Base-by-base conservation (phyloP, 2,113 vertebrate species). In the Neotragus pygmaeus region DNA sequence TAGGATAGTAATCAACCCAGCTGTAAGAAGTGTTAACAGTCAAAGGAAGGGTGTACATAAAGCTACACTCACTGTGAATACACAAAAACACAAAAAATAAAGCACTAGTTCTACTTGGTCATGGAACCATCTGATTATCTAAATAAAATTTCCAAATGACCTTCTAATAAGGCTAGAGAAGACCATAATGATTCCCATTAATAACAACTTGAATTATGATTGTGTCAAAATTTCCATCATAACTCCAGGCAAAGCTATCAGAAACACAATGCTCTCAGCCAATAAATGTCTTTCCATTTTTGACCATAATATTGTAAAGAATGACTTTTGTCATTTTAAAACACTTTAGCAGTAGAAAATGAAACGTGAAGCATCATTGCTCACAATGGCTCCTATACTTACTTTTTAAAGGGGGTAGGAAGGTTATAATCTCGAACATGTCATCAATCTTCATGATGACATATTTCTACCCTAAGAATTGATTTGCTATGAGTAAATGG, bases 181-280 rank as follows among this genome's bases (percentile, higher is more conserved):
- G 28, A 85, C 55, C 66, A 57, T 83, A 91, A 75, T n/a, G 16
- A 82, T 77, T 70, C 17, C 57, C 60, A 90, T 70, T 36, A 81
- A 82, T 66, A 43, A 83, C 82, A 75, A 62, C 23, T 28, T 94
- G 60, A 94, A 45, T 92, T 94, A 94, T 33, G 10, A 92, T 25
- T 90, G n/a, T 78, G 51, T 94, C 87, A 88, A 93, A 95, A 87
- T 92, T 93, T 94, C 88, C 73, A 97, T 87, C 36, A 62, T 27
- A 92, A 73, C 10, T 94, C 57, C 73, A 78, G 36, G 53, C 62
- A 94, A 95, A 94, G 45, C 55, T 90, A 96, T 90, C 47, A 78
- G 27, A 94, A 88, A 39, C 9, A 60, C 15, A 85, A 77, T 36
- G 9, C 51, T 85, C 62, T 78, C 13, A 58, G 55, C 16, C 84